Percentiles rank a stretch among this genome's conserved stretches.
phyloP scores from a whole-genome alignment of 92 coral and sea anemone species.

The Plumapathes pennacea region DNA sequence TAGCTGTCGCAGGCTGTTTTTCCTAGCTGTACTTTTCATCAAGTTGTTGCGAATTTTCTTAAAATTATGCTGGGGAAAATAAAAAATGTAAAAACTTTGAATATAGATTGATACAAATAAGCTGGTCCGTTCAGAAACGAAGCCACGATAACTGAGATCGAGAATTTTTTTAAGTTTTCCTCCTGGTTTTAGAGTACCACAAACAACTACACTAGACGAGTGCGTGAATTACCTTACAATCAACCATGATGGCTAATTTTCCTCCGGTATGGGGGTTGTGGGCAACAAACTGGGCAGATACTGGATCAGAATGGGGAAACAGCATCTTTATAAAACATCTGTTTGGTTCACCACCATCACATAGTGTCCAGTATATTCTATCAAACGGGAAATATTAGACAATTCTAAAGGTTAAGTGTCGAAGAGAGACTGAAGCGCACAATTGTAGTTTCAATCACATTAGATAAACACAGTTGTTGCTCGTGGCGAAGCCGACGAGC shows the following conservation, averaged over 20 bases:
- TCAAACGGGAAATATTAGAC: neutral
- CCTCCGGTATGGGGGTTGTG: constrained; percentile 1
- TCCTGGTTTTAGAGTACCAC: no score
- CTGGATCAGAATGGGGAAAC: neutral
- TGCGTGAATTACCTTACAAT: constrained; percentile 8
- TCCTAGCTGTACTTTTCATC: neutral
- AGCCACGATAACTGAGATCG: no score
- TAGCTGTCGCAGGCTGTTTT: neutral
- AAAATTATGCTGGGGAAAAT: constrained; percentile 7
- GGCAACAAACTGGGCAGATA: neutral
- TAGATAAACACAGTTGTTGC: no score
- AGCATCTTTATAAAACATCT: constrained; percentile 11
- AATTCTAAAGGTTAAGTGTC: no score
- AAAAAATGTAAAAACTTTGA: neutral
- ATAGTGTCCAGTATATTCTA: constrained; percentile 16
- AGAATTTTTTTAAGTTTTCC: no score
- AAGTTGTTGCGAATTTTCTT: neutral
- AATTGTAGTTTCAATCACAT: no score
- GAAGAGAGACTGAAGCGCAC: no score
- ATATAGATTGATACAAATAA: neutral
- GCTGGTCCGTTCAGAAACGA: neutral
- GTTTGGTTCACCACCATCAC: constrained; percentile 27
- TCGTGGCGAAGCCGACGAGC: no score
- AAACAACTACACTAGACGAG: neutral
- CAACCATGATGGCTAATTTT: constrained; percentile 3